Percentiles rank a stretch among this genome's conserved stretches.
Evolutionary conservation across 2,888 invertebrate genomes (phyloP).

Genomic region (Brenthis hecate): DNA sequence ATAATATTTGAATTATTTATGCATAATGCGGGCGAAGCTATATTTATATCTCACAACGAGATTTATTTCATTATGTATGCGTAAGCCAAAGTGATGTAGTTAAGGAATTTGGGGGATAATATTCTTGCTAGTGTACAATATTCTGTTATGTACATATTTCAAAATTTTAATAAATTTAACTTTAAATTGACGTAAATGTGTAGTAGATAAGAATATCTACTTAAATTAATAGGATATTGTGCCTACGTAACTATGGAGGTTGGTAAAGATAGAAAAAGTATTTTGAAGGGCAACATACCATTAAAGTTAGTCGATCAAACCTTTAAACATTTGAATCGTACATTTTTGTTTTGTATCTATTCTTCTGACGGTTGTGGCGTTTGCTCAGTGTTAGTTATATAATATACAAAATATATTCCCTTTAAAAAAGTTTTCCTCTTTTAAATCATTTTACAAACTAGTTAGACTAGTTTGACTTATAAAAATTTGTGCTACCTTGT

Average conservation of each 20-base stretch:
- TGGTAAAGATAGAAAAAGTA: conserved; percentile 8
- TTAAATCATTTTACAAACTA: conserved; percentile 36
- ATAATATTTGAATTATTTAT: conserved; percentile 5
- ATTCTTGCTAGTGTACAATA: conserved; percentile 22
- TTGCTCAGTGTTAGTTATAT: conserved; percentile 61
- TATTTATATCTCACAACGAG: not conserved
- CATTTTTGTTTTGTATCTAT: conserved; percentile 3
- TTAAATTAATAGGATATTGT: not conserved
- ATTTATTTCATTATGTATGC: not conserved
- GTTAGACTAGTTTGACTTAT: conserved; percentile 44
- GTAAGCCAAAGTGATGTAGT: conserved; percentile 21
- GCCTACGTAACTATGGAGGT: conserved; percentile 1
- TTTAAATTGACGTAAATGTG: not conserved
- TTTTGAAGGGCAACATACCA: conserved; percentile 28
- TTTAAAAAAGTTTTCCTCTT: conserved; percentile 16
- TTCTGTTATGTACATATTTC: conserved; percentile 13
- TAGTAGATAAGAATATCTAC: not conserved
- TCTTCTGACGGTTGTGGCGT: conserved; percentile 63
- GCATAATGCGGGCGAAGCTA: not conserved
- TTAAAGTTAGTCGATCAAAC: not conserved
- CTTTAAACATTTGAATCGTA: not conserved
- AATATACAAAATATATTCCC: not conserved
- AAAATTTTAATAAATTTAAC: not conserved
- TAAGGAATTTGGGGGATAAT: conserved; percentile 12
- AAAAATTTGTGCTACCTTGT: conserved; percentile 57